Percentiles rank a stretch among this genome's conserved stretches.
These are phyloP conservation scores for Neolamprologus sp. DNA, from an alignment of 2,113 vertebrate genomes.

Conservation along the genomic window DNA sequence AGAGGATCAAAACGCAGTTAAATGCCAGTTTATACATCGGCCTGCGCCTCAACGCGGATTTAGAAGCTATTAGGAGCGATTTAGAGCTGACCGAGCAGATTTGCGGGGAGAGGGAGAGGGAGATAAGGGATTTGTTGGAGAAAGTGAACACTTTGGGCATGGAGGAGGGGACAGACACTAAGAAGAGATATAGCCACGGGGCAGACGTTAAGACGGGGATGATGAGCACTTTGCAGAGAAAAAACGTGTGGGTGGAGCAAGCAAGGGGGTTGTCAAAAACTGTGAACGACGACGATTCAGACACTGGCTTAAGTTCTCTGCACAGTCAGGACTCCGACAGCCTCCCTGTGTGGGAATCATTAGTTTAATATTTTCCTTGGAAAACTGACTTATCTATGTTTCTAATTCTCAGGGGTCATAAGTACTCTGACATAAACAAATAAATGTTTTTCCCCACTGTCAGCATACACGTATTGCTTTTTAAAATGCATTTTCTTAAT, in stretches of 20 bases:
- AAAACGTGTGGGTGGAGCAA: conserved; percentile 77
- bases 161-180: conserved; percentile 14
- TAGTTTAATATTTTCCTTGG: conserved; percentile 71
- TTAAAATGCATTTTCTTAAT: not conserved
- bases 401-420: not conserved
- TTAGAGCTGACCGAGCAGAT: conserved; percentile 78
- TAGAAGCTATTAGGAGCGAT: conserved; percentile 78
- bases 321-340: conserved; percentile 95
- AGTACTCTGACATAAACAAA: not conserved
- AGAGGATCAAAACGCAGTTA: conserved; percentile 83
- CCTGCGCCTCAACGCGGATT: conserved; percentile 84
- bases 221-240: conserved; percentile 13
- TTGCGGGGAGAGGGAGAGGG: conserved; percentile 75
- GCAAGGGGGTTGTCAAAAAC: conserved; percentile 75
- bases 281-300: conserved; percentile 87
- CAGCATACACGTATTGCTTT: not conserved
- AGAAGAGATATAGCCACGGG: not conserved
- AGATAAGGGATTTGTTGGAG: conserved; percentile 79
- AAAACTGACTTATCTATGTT: not conserved
- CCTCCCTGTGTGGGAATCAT: conserved; percentile 81
- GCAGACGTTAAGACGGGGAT: conserved; percentile 4
- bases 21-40: conserved; percentile 89
- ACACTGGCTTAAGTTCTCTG: conserved; percentile 93
- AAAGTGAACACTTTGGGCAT: conserved; percentile 74
- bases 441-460: not conserved